Evolutionary conservation across 2,888 invertebrate species (phyloP).

Genomic region (Apamea sordens): DNA sequence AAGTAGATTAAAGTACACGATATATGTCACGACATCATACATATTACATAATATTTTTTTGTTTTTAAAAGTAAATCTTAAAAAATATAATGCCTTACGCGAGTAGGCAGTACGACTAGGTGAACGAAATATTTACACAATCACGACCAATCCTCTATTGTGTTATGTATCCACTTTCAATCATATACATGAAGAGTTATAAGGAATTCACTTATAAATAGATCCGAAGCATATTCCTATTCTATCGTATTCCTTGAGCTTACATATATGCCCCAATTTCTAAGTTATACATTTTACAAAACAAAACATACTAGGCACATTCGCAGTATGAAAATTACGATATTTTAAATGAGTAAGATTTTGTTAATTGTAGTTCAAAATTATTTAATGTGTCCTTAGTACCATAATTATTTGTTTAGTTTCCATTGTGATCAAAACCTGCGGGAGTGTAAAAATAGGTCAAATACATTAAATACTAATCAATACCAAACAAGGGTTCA

Average conservation of each 20-base stretch:
- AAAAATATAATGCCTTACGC: slow-evolving; percentile 83
- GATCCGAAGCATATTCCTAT: slow-evolving; percentile 59
- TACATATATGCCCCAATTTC: slow-evolving; percentile 49
- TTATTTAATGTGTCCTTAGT: slow-evolving; percentile 43
- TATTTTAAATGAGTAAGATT: neutral
- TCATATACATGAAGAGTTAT: slow-evolving; percentile 43
- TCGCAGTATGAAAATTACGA: slow-evolving; percentile 26
- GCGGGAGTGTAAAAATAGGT: slow-evolving; percentile 44
- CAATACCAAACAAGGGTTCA: slow-evolving; percentile 36
- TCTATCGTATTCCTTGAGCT: slow-evolving; percentile 62
- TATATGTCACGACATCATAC: slow-evolving; percentile 49
- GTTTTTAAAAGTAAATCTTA: slow-evolving; percentile 79
- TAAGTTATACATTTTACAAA: slow-evolving; percentile 22
- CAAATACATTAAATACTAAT: slow-evolving; percentile 37
- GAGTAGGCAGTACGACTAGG: slow-evolving; percentile 75
- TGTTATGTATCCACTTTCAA: slow-evolving; percentile 28
- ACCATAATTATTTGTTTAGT: neutral
- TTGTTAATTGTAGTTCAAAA: neutral
- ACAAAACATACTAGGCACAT: slow-evolving; percentile 39
- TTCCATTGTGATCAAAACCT: slow-evolving; percentile 54
- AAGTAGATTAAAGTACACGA: slow-evolving; percentile 64
- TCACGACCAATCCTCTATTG: slow-evolving; percentile 60
- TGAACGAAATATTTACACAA: slow-evolving; percentile 84
- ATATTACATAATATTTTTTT: slow-evolving; percentile 57
- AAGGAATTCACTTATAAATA: slow-evolving; percentile 48